phyloP scores from a whole-genome alignment of 2,113 vertebrate genomes.

The Corythornis cristatus region DNA sequence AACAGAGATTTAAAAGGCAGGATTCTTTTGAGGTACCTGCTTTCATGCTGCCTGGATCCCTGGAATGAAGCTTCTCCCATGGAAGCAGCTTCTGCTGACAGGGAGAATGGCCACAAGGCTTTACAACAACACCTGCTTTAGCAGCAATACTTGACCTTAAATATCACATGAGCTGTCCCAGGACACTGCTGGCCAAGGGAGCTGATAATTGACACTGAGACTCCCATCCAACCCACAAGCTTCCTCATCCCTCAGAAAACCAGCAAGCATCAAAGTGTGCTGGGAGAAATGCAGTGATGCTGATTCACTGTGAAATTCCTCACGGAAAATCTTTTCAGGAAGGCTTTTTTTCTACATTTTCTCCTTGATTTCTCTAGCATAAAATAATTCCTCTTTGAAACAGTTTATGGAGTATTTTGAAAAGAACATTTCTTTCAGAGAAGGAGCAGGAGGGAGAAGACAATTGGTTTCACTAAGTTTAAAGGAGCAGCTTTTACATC shows the following conservation, averaged over 20 bases:
- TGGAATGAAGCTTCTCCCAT: background rate
- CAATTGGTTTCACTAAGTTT: background rate
- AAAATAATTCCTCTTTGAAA: background rate
- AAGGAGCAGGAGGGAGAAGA: background rate
- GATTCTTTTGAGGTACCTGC: conserved; percentile 2
- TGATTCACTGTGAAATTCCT: background rate
- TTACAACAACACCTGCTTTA: background rate
- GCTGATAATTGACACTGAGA: background rate
- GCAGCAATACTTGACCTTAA: background rate
- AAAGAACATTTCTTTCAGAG: background rate
- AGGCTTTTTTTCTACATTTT: background rate
- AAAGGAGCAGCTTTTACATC: background rate
- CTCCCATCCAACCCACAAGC: background rate
- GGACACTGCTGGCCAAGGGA: background rate
- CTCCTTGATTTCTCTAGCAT: background rate
- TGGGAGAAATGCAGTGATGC: fast-evolving
- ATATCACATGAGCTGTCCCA: background rate
- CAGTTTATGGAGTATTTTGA: background rate
- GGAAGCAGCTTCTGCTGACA: conserved; percentile 6
- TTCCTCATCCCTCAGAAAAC: background rate
- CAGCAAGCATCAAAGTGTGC: background rate
- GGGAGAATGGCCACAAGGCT: background rate
- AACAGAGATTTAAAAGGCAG: background rate
- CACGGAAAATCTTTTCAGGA: background rate
- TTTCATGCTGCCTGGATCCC: background rate